Evolutionary conservation across 1,140 invertebrate genomes (phyloP).

Genomic region (Lordiphosa mommai): DNA sequence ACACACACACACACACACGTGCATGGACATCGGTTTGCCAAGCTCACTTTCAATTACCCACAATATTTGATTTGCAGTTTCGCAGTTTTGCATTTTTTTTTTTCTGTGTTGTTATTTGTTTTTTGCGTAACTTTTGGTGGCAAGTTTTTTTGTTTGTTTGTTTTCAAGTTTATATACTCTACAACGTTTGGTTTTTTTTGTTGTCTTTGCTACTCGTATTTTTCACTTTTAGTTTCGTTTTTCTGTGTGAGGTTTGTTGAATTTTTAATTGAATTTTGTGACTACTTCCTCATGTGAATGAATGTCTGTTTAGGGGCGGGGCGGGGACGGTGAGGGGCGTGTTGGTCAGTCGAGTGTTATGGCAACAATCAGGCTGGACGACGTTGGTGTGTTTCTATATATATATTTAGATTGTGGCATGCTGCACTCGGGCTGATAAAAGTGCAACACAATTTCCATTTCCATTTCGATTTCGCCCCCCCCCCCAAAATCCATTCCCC

Average conservation of each 20-base stretch:
- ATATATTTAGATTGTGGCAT: background rate
- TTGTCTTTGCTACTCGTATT: constrained; percentile 14
- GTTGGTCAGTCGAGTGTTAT: constrained; percentile 33
- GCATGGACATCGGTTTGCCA: constrained; percentile 2
- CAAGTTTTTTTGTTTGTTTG: constrained; percentile 16
- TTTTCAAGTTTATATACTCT: constrained; percentile 42
- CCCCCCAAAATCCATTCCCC: background rate
- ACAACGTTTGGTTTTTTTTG: constrained; percentile 14
- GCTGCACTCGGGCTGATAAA: too few species aligned
- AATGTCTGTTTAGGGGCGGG: constrained; percentile 16
- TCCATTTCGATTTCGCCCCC: constrained; percentile 16
- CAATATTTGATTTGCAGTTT: constrained; percentile 47
- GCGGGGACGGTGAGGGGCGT: too few species aligned
- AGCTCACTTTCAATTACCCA: constrained; percentile 45
- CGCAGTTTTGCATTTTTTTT: constrained; percentile 11
- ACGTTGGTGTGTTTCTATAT: too few species aligned
- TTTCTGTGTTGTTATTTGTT: background rate
- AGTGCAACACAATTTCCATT: constrained; percentile 12
- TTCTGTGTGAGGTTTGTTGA: constrained; percentile 40
- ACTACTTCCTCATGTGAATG: constrained; percentile 34
- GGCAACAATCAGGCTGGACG: constrained; percentile 8
- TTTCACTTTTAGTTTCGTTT: constrained; percentile 51
- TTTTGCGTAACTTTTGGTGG: constrained; percentile 39
- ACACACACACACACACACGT: constrained; percentile 1
- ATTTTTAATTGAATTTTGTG: constrained; percentile 72